phyloP scores from a whole-genome alignment of 2,888 invertebrate species.

The Yponomeuta plumbellus region DNA sequence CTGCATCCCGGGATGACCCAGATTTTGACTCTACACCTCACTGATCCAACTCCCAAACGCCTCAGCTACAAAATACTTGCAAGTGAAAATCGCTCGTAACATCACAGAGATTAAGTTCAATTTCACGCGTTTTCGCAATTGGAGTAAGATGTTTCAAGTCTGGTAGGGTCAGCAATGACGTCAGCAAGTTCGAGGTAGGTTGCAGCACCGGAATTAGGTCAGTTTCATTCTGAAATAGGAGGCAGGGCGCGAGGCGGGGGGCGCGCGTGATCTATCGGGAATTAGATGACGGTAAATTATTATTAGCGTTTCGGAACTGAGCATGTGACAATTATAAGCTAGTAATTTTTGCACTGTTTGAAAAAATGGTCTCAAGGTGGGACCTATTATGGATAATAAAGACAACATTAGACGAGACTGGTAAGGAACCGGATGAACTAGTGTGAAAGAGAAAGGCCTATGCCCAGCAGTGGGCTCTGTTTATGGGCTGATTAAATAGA shows the following conservation, averaged over 20 bases:
- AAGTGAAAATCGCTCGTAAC: background rate
- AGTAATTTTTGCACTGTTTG: background rate
- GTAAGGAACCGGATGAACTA: too few relatives aligned
- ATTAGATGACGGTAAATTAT: slow-evolving; percentile 43
- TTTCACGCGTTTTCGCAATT: background rate
- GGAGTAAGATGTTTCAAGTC: slow-evolving; percentile 26
- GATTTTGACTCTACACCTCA: slow-evolving; percentile 70
- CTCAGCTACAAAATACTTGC: slow-evolving; percentile 29
- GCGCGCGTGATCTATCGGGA: slow-evolving; percentile 41
- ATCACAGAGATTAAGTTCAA: background rate
- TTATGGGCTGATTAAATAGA: too few relatives aligned
- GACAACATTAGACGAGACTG: too few relatives aligned
- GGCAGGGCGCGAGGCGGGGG: slow-evolving; percentile 40
- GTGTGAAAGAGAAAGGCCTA: too few relatives aligned
- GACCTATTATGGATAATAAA: too few relatives aligned
- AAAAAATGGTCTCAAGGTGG: too few relatives aligned
- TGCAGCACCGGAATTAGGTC: slow-evolving; percentile 75
- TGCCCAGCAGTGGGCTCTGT: too few relatives aligned
- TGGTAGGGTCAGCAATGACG: slow-evolving; percentile 67
- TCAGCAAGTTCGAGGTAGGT: slow-evolving; percentile 68
- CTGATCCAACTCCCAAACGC: slow-evolving; percentile 29
- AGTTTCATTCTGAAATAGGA: slow-evolving; percentile 81
- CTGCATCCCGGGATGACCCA: slow-evolving; percentile 82
- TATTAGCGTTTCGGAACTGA: background rate
- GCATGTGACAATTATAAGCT: background rate